Evolutionary conservation across 2,797 vertebrate genomes (phyloP).

Genomic region (Sus cebifrons): DNA sequence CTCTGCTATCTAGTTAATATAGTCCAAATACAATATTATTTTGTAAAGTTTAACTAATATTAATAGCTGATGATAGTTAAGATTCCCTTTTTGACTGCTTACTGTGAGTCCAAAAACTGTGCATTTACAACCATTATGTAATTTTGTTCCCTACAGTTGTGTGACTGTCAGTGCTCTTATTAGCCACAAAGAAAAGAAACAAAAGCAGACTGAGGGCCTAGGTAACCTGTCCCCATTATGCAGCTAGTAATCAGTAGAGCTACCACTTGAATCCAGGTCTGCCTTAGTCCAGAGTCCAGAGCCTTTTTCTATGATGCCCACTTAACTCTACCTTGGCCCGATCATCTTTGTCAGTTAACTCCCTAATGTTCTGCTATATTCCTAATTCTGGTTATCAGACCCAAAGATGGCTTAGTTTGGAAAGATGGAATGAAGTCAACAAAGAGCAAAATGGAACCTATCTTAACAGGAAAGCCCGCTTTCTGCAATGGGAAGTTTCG

Average conservation of each 20-base stretch:
- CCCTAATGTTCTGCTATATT: not conserved
- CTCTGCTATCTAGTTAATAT: not conserved
- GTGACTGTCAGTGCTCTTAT: not conserved
- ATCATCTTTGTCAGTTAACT: not conserved
- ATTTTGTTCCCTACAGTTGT: not conserved
- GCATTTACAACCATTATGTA: not conserved
- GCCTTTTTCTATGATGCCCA: accelerated
- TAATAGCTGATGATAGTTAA: not conserved
- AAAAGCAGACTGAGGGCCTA: not conserved
- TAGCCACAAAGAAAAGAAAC: not conserved
- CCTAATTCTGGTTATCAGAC: not conserved
- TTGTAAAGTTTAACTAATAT: not conserved
- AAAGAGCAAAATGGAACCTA: not conserved
- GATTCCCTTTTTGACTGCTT: not conserved
- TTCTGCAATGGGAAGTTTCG: not conserved
- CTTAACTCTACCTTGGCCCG: not conserved
- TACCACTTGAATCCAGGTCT: not conserved
- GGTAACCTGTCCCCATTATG: not conserved
- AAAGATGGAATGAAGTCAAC: not conserved
- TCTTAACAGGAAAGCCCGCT: not conserved
- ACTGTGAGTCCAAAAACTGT: not conserved
- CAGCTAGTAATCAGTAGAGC: accelerated
- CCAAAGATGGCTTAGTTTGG: not conserved
- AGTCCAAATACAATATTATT: not conserved
- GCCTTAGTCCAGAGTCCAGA: not conserved